Conservation (phyloP, 2,888 invertebrate genomes). For the Leucophenga maculata region DNA sequence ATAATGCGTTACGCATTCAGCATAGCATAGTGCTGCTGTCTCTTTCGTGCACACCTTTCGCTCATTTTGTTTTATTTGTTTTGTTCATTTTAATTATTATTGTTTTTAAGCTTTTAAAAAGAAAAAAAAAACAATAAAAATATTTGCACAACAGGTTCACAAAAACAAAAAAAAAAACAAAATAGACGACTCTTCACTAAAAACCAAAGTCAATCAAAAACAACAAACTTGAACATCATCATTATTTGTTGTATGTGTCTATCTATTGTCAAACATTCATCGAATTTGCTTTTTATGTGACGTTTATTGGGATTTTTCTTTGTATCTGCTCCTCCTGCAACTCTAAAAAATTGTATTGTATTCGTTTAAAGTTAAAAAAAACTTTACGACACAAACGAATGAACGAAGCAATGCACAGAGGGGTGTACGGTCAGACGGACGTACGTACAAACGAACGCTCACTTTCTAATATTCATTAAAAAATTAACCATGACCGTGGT, state of each 20-base stretch:
- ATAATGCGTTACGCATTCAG: background rate
- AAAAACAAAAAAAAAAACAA: conserved; percentile 2
- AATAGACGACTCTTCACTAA: background rate
- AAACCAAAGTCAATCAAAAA: background rate
- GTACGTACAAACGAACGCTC: conserved; percentile 2
- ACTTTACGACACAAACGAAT: conserved; percentile 3
- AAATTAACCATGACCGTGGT: conserved; percentile 29
- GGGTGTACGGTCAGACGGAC: background rate
- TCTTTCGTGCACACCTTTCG: background rate
- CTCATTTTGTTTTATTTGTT: background rate
- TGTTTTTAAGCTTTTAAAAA: background rate
- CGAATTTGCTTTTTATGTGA: conserved; percentile 14
- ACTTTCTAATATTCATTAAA: conserved; percentile 53
- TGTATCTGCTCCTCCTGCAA: background rate
- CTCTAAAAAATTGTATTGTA: background rate
- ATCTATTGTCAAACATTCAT: conserved; percentile 8
- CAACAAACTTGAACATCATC: background rate
- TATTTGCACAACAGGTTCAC: conserved; percentile 9
- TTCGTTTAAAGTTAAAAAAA: background rate
- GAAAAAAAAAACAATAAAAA: background rate
- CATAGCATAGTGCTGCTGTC: no score
- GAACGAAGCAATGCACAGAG: background rate
- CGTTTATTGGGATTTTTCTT: conserved; percentile 5
- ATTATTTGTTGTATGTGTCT: background rate
- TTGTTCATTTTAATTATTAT: background rate